A percentile compares a stretch with the other conserved stretches of the same genome.
phyloP scores from a whole-genome alignment of 64 coral and sea anemone species.

The Anthopleura sola region DNA sequence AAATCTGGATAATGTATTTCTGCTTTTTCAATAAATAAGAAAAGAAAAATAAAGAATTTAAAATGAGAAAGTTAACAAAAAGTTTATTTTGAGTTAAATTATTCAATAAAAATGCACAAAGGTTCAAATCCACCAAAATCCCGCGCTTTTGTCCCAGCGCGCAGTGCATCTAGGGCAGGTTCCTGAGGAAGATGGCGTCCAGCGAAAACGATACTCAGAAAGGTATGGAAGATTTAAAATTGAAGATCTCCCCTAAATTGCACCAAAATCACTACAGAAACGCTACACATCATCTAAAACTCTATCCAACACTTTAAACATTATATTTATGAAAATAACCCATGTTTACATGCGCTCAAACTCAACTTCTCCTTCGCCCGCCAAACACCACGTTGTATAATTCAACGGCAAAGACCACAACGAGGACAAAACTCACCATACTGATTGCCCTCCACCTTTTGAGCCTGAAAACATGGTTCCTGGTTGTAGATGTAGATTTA shows the following conservation, averaged over 20 bases:
- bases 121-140: neutral
- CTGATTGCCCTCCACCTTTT: neutral
- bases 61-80: neutral
- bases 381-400: neutral
- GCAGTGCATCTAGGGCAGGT: constrained; percentile 11
- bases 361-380: neutral
- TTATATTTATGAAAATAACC: neutral
- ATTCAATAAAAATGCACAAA: neutral
- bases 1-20: neutral
- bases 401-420: constrained; percentile 4
- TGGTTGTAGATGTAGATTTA: neutral
- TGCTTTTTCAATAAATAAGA: neutral
- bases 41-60: neutral
- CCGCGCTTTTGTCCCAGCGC: neutral
- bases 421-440: neutral
- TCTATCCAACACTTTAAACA: neutral
- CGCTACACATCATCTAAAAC: neutral
- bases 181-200: constrained; percentile 12
- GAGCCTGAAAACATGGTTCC: neutral
- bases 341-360: neutral
- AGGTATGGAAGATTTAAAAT: constrained; percentile 1
- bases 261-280: neutral
- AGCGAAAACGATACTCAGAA: neutral
- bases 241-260: neutral
- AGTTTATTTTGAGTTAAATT: neutral